A percentile compares a stretch with the other conserved stretches of the same genome.
phyloP scores from a whole-genome alignment of 2,113 vertebrate genomes.

The Pipra filicauda region DNA sequence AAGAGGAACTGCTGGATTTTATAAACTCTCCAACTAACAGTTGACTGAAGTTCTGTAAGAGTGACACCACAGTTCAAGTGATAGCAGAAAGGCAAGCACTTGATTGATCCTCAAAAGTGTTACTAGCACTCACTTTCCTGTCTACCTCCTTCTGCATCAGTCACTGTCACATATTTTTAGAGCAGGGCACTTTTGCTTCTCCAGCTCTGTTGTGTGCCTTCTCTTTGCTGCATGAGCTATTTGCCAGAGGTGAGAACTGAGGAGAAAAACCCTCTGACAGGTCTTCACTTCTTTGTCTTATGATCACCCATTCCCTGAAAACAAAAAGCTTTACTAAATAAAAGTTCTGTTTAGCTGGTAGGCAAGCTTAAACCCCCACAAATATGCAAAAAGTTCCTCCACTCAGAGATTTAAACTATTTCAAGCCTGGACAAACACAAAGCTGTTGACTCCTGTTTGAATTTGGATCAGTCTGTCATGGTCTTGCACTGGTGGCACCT shows the following conservation, averaged over 20 bases:
- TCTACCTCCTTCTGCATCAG: background rate
- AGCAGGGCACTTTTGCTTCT: background rate
- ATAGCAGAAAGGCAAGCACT: background rate
- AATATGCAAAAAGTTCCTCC: background rate
- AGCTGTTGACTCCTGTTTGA: background rate
- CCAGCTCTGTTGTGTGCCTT: background rate
- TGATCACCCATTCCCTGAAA: background rate
- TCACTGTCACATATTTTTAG: slow-evolving; percentile 20
- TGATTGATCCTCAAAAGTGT: background rate
- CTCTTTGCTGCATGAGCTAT: background rate
- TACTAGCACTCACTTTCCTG: background rate
- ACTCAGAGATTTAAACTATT: background rate
- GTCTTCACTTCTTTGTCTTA: background rate
- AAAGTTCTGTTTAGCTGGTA: background rate
- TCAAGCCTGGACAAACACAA: background rate
- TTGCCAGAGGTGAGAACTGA: background rate
- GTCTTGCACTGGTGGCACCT: background rate
- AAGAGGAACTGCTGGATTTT: background rate
- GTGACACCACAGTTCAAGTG: background rate
- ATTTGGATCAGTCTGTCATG: background rate
- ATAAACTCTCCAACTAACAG: background rate
- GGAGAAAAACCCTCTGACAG: background rate
- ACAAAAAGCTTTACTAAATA: background rate
- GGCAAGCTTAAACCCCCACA: background rate
- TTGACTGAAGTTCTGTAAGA: background rate